Evolutionary conservation across 2,888 invertebrate species (phyloP), one percentile per base, ranked within the genome.

Genomic region (Tineola bisselliella): DNA sequence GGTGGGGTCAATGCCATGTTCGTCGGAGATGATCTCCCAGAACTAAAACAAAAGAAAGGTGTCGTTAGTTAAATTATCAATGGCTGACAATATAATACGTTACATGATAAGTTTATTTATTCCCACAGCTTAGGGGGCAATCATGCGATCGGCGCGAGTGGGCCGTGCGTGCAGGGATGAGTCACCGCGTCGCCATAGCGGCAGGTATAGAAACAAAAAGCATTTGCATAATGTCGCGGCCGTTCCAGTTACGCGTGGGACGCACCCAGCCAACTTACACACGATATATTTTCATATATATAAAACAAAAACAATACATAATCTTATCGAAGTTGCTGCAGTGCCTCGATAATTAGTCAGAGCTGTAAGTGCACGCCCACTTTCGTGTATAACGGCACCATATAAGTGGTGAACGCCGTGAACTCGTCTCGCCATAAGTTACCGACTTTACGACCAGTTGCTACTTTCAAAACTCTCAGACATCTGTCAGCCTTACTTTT

Each of bases 21-120:
- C 91, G 69, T 91, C 90, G 18, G 91, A 91, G 65, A 92, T 92
- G 30, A 70, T 89, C 70, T 91, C 90, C 90, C 89, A 90, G 70
- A 89, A 89, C 88, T 88, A 59, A 8, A 60, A 62, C 65, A 63
- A 61, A 54, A 30, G 6, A 62, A 13, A 48, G 1, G 10, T 13
- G 48, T 15, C 48, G 48, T 48, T n/a, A 48, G 48, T 17, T n/a
- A n/a, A 44, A 10, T 5, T 8, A 10, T 48, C 48, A 15, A 48
- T 48, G 48, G 15, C 15, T 48, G 48, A 17, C 8, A n/a, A 48
- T 48, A 13, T n/a, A n/a, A n/a, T n/a, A n/a, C n/a, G n/a, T n/a
- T n/a, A n/a, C n/a, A n/a, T n/a, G n/a, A n/a, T n/a, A n/a, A n/a
- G n/a, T n/a, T n/a, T n/a, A n/a, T n/a, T n/a, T n/a, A n/a, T 10